Evolutionary conservation across 2,113 vertebrate genomes (phyloP).

Genomic region (Saimiri boliviensis): DNA sequence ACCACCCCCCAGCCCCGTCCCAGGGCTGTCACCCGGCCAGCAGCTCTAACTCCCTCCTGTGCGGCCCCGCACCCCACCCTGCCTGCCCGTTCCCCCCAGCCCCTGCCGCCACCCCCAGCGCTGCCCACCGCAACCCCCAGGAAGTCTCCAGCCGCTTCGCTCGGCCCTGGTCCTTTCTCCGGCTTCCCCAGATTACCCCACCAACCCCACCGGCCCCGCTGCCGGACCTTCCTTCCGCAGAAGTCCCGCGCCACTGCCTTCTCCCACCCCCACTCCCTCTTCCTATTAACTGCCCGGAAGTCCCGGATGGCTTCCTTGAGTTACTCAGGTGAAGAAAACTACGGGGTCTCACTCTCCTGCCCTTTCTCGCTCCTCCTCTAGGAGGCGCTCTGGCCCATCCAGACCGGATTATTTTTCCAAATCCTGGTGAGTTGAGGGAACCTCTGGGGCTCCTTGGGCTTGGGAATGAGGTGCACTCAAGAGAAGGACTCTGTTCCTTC

Average conservation of each 20-base stretch:
- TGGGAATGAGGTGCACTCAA: background rate
- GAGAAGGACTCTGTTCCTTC: background rate
- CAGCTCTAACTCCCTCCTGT: background rate
- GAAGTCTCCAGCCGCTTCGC: background rate
- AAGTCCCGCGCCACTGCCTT: background rate
- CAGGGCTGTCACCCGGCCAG: background rate
- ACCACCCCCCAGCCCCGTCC: background rate
- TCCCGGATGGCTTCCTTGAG: background rate
- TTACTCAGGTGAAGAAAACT: conserved; percentile 45
- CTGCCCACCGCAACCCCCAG: background rate
- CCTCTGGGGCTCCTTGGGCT: background rate
- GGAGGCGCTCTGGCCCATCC: conserved; percentile 69
- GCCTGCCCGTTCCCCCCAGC: background rate
- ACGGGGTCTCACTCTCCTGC: background rate
- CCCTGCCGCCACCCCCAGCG: background rate
- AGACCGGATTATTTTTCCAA: conserved; percentile 59
- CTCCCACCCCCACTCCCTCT: background rate
- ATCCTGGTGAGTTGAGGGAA: conserved; percentile 62
- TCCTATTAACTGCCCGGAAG: conserved; percentile 49
- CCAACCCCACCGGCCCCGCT: background rate
- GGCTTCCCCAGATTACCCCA: background rate
- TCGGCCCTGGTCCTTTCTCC: background rate
- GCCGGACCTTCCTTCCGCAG: background rate
- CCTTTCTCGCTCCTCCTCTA: conserved; percentile 39
- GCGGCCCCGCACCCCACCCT: background rate